Percentiles rank a stretch among this genome's conserved stretches.
These are phyloP conservation scores for Antechinus flavipes DNA, from an alignment of 2,113 vertebrate genomes.

Conservation along the genomic window DNA sequence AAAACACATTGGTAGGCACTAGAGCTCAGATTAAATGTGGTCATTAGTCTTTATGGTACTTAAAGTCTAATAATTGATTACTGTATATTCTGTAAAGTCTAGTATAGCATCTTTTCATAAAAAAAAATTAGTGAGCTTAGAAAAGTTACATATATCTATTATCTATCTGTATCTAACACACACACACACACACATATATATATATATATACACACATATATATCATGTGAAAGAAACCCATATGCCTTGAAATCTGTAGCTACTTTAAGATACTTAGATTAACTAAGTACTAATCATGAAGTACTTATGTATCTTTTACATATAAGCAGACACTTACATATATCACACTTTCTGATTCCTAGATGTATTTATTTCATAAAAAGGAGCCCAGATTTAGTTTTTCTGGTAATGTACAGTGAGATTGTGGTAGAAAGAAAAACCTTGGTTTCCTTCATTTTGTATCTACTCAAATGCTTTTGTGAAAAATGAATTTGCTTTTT, in stretches of 20 bases:
- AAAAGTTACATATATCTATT: neutral
- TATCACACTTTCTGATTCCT: neutral
- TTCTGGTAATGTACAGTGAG: neutral
- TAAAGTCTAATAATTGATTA: neutral
- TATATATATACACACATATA: too few relatives aligned
- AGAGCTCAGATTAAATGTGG: neutral
- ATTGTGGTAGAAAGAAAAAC: neutral
- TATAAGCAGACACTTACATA: neutral
- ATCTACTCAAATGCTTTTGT: neutral
- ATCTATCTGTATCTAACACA: too few relatives aligned
- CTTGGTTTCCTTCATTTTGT: neutral
- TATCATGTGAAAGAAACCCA: neutral
- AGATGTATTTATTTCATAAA: neutral
- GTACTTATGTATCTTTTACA: neutral
- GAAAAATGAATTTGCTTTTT: neutral
- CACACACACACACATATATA: too few relatives aligned
- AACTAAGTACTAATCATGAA: neutral
- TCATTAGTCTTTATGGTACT: neutral
- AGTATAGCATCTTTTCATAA: neutral
- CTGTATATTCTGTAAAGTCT: neutral
- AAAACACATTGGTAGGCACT: neutral
- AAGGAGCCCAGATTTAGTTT: slow-evolving; percentile 3
- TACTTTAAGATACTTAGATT: neutral
- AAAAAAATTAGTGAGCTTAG: neutral
- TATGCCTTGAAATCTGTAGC: neutral